A percentile compares a stretch with the other conserved stretches of the same genome.
phyloP scores from a whole-genome alignment of 2,113 vertebrate species.

The Paradisaea rubra region DNA sequence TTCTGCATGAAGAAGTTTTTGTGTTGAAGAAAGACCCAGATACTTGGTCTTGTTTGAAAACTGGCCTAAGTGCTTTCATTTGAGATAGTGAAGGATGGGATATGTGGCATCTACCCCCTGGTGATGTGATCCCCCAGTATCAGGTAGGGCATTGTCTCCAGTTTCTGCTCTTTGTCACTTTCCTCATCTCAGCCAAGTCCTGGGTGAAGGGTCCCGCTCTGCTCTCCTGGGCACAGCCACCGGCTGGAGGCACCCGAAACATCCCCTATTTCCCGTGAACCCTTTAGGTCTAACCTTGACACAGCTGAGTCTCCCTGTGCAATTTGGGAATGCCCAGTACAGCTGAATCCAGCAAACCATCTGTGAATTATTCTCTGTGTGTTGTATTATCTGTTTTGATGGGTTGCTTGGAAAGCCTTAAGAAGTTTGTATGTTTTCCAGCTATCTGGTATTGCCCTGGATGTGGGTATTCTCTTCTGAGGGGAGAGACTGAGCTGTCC shows the following conservation, averaged over 20 bases:
- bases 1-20: neutral
- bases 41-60: neutral
- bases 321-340: neutral
- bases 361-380: neutral
- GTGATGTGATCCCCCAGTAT: neutral
- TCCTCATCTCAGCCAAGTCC: neutral
- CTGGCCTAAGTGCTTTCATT: neutral
- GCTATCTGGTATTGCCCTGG: neutral
- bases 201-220: rapidly evolving
- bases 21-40: neutral
- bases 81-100: neutral
- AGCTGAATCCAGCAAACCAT: neutral
- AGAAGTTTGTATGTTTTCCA: neutral
- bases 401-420: neutral
- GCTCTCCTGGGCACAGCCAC: neutral
- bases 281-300: rapidly evolving
- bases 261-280: neutral
- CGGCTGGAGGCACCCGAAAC: neutral
- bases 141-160: neutral
- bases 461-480: neutral
- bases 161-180: neutral
- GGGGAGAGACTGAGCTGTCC: neutral
- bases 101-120: neutral
- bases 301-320: neutral
- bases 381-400: neutral